Evolutionary conservation across 2,888 invertebrate species (phyloP), one percentile per base, ranked within the genome.

Genomic region (Chloroclystis v-ata): DNA sequence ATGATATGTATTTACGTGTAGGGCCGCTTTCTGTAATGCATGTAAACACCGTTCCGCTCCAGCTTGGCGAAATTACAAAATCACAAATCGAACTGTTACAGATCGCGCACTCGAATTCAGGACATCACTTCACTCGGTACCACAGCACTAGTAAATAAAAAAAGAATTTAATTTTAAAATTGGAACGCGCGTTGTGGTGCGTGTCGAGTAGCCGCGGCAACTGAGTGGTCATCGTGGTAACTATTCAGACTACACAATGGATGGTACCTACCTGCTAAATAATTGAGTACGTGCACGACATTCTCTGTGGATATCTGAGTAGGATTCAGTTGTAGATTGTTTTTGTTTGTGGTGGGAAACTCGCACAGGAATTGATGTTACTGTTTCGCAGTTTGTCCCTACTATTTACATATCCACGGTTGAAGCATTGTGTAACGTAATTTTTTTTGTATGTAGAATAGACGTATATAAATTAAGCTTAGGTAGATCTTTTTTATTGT

Each of bases 21-120:
- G 57, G 87, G 85, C 61, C 85, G 83, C 76, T 85, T 87, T 78
- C 86, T 82, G 84, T 87, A 86, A 86, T 87, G 85, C 87, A 87
- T 87, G 82, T 84, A 78, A 75, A 77, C 71, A 72, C 77, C 78
- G 75, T 85, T 78, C 60, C 80, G 84, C 85, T 87, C 87, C 87
- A 87, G 87, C 75, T 84, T 86, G 77, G 69, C 80, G 32, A 67
- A 76, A 71, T 35, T 8, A 16, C 20, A 5, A 20, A 20, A 20
- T 5, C 20, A 35, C 61, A 67, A 77, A 46, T 72, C 64, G 61
- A 69, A 61, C 55, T 61, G 57, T 56, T 61, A 66, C 58, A 65
- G 63, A 59, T 70, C 66, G 64, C 68, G 64, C 56, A 59, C 53
- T 44, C 53, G 54, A 53, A 62, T 62, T 66, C 63, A 49, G 56